Percentiles rank a stretch among this genome's conserved stretches.
Conservation (phyloP, 2,888 invertebrate species). For the Pecten maximus region DNA sequence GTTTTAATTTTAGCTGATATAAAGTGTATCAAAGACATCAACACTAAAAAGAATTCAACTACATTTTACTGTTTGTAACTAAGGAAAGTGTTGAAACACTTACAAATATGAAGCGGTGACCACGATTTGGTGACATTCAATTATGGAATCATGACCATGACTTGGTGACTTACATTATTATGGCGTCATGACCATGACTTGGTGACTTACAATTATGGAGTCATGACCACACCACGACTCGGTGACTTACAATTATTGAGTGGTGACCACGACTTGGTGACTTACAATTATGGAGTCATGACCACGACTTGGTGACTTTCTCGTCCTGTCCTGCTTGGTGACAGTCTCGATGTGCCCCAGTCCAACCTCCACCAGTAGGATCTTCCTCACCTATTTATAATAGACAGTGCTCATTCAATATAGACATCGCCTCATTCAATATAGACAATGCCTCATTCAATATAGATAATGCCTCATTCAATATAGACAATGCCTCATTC, state of each 20-base stretch:
- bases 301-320: slow-evolving; percentile 66
- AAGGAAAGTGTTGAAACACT: too few relatives aligned
- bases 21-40: too few relatives aligned
- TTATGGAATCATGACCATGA: slow-evolving; percentile 74
- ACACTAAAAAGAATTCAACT: too few relatives aligned
- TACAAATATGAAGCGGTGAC: too few relatives aligned
- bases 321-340: slow-evolving; percentile 70
- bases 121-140: slow-evolving; percentile 71
- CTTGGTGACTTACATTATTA: slow-evolving; percentile 65
- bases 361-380: slow-evolving; percentile 77
- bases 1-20: too few relatives aligned
- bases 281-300: slow-evolving; percentile 79
- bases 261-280: too few relatives aligned
- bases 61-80: too few relatives aligned
- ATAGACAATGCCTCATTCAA: background rate
- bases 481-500: background rate
- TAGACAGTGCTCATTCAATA: slow-evolving; percentile 11
- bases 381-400: slow-evolving; percentile 75
- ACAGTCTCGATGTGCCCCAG: slow-evolving; percentile 76
- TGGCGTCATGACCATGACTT: too few relatives aligned
- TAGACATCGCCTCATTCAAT: too few relatives aligned
- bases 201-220: slow-evolving; percentile 76
- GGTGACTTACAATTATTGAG: too few relatives aligned
- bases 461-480: background rate
- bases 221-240: slow-evolving; percentile 69